Base-by-base conservation (phyloP, 2,113 vertebrate genomes). In the Panurus biarmicus region DNA sequence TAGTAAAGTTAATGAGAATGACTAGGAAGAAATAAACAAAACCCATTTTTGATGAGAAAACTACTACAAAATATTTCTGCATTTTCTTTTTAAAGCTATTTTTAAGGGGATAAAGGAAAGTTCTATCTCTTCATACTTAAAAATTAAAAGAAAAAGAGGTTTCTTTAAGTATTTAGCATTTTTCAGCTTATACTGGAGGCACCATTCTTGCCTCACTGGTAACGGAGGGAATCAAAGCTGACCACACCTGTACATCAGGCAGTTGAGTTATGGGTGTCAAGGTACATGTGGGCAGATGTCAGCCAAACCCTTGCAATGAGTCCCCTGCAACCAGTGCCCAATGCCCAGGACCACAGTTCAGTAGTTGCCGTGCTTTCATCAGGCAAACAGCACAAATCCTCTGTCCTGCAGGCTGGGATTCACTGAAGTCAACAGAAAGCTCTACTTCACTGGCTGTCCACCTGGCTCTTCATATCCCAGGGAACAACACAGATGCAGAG, bases 21-120 rank as follows among this genome's bases (percentile, higher is more conserved):
- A 42, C 40, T 89, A 79, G 45, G 67, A 94, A 72, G 67, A 96
- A 94, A 74, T 54, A 90, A 95, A 94, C 54, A 81, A 74, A 84
- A 4, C 5, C 8, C 6, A n/a, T 44, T n/a, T 82, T 81, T 33
- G 15, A 89, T 7, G 14, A 35, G 67, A 47, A 36, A 14, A 66
- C 48, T 61, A 45, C 61, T 87, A 72, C 21, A 85, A 47, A 47
- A 62, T 12, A 42, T 35, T 48, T 73, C 1, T 40, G 31, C 22
- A 40, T 24, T 42, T 12, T 9, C 42, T 19, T 64, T 69, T 33
- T 35, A 1, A 67, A 85, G n/a, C 48, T 57, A 57, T 89, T 91
- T 65, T 80, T 72, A 65, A 83, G 64, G 20, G 15, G 10, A 26
- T 33, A 24, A 11, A 75, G 40, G 22, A 60, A 90, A 80, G 21